Percentiles rank a stretch among this genome's conserved stretches.
These are phyloP conservation scores for Aix galericulata DNA, from an alignment of 2,113 vertebrate species.

Conservation along the genomic window DNA sequence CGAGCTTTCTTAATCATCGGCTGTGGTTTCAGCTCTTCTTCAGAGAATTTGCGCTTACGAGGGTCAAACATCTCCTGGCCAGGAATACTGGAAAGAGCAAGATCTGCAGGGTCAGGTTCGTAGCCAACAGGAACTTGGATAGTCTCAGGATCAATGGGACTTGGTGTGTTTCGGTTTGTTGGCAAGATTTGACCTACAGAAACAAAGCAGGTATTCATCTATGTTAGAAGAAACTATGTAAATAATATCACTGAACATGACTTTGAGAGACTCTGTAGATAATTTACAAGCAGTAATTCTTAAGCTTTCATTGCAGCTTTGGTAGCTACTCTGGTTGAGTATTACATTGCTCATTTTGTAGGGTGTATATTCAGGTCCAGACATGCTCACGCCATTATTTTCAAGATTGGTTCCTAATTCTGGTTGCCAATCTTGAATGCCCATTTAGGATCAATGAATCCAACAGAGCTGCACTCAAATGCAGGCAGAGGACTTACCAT, in stretches of 20 bases:
- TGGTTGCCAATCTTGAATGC: background rate
- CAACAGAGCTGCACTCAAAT: background rate
- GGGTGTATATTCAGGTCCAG: background rate
- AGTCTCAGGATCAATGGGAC: constrained; percentile 95
- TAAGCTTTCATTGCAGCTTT: background rate
- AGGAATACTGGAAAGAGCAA: constrained; percentile 96
- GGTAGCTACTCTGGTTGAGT: background rate
- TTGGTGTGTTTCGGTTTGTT: constrained; percentile 89
- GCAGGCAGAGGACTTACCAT: background rate
- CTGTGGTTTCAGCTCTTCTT: constrained; percentile 97
- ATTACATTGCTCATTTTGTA: background rate
- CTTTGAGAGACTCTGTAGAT: background rate
- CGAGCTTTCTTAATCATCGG: constrained; percentile 99
- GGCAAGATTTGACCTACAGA: constrained; percentile 82
- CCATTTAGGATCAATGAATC: background rate
- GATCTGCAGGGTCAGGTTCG: constrained; percentile 93
- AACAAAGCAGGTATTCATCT: background rate
- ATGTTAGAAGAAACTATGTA: background rate
- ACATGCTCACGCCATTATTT: background rate
- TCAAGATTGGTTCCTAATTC: background rate
- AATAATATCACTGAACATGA: background rate
- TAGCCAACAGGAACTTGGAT: constrained; percentile 94
- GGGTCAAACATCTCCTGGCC: constrained; percentile 99
- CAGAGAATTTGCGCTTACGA: constrained; percentile 93
- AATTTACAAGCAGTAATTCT: background rate